phyloP scores from a whole-genome alignment of 2,113 vertebrate species.

The Semicossyphus pulcher region DNA sequence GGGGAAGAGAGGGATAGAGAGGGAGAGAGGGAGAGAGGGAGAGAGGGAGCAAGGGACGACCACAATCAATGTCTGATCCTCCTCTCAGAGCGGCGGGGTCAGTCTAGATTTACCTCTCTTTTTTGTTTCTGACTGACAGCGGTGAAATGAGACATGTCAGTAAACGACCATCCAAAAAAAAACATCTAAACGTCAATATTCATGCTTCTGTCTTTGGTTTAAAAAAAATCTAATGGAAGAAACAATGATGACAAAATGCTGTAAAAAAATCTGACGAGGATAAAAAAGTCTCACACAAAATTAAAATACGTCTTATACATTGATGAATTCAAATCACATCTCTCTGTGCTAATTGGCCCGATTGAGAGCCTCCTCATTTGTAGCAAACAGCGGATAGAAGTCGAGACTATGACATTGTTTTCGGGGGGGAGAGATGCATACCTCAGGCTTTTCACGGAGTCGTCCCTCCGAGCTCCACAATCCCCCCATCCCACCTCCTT shows the following conservation, averaged over 20 bases:
- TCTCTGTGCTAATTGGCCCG: slow-evolving; percentile 27
- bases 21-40: slow-evolving; percentile 25
- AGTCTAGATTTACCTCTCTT: slow-evolving; percentile 59
- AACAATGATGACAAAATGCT: neutral
- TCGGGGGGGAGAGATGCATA: slow-evolving; percentile 35
- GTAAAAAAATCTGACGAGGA: neutral
- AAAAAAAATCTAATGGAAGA: neutral
- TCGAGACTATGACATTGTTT: slow-evolving; percentile 31
- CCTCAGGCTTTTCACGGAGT: slow-evolving; percentile 46
- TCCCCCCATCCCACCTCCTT: slow-evolving; percentile 82
- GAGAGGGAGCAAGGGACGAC: slow-evolving; percentile 45
- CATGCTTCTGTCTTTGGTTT: neutral
- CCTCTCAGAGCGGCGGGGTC: slow-evolving; percentile 54
- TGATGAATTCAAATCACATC: neutral
- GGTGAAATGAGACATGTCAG: slow-evolving; percentile 61
- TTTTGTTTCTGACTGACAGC: slow-evolving; percentile 64
- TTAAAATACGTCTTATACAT: neutral
- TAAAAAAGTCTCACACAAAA: neutral
- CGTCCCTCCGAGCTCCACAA: slow-evolving; percentile 12
- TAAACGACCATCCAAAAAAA: slow-evolving; percentile 30
- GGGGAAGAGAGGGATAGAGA: slow-evolving; percentile 43
- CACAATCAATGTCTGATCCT: slow-evolving; percentile 73
- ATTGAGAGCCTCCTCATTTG: slow-evolving; percentile 6
- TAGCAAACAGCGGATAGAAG: slow-evolving; percentile 11
- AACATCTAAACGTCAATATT: slow-evolving; percentile 34